Percentiles rank a stretch among this genome's conserved stretches.
Evolutionary conservation across 2,888 invertebrate species (phyloP).

Genomic region (Anaspis maculata): DNA sequence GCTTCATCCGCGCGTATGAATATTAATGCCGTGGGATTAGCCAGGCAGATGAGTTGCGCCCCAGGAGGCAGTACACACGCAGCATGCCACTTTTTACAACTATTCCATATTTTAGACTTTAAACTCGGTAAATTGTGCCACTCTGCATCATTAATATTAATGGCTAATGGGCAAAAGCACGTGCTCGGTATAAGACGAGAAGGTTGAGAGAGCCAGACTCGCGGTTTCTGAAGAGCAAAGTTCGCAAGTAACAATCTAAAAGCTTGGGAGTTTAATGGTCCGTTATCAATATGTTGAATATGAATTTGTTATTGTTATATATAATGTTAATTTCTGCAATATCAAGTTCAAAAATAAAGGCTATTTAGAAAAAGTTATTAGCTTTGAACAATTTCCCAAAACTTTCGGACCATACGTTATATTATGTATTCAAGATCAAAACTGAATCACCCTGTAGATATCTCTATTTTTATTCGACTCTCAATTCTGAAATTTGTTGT

Average conservation of each 20-base stretch:
- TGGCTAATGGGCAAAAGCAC: constrained; percentile 14
- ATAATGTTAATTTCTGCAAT: too few relatives aligned
- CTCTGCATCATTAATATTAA: constrained; percentile 18
- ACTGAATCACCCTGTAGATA: too few relatives aligned
- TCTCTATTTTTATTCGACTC: too few relatives aligned
- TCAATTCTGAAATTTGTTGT: too few relatives aligned
- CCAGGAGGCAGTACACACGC: constrained; percentile 22
- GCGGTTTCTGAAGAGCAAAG: constrained; percentile 4
- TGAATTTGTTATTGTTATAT: too few relatives aligned
- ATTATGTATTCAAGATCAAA: too few relatives aligned
- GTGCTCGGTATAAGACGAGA: constrained; percentile 9
- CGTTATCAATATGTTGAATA: too few relatives aligned
- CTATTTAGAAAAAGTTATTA: too few relatives aligned
- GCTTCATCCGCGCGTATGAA: constrained; percentile 32
- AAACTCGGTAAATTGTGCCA: constrained; percentile 24
- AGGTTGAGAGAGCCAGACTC: not conserved
- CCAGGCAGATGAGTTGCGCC: constrained; percentile 29
- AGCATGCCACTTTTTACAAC: constrained; percentile 24
- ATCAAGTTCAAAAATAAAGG: too few relatives aligned
- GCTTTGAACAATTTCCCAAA: too few relatives aligned
- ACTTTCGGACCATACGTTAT: too few relatives aligned
- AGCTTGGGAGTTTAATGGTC: constrained; percentile 5
- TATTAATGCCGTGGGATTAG: constrained; percentile 36
- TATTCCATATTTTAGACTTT: constrained; percentile 25
- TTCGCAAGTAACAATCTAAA: constrained; percentile 4